Conservation (phyloP, 1,140 invertebrate species). For the Delia radicum region DNA sequence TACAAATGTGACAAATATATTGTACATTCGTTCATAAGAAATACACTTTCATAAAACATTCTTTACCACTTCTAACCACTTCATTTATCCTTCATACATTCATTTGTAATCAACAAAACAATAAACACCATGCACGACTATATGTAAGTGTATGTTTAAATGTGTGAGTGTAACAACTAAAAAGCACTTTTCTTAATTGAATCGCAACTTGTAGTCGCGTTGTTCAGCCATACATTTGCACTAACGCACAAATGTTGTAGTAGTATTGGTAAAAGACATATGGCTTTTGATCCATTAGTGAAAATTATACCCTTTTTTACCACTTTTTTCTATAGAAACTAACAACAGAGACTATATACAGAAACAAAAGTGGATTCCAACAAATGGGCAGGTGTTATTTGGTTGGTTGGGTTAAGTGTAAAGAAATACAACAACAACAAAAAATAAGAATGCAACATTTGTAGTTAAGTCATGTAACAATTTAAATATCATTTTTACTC, state of each 20-base stretch:
- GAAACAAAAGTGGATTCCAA: neutral
- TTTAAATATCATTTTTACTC: neutral
- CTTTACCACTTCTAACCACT: neutral
- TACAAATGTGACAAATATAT: neutral
- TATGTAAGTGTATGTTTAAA: neutral
- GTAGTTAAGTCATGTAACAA: neutral
- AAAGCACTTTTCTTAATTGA: constrained; percentile 4
- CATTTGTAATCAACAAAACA: neutral
- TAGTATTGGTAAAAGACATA: neutral
- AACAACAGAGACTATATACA: neutral
- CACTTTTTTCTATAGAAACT: neutral
- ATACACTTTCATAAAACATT: neutral
- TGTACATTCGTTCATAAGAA: neutral
- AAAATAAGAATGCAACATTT: neutral
- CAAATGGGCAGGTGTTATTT: neutral
- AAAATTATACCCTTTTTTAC: neutral
- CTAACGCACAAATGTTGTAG: neutral
- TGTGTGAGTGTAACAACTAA: neutral
- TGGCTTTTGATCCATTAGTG: neutral
- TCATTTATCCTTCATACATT: neutral
- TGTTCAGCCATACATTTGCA: neutral
- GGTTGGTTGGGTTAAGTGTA: neutral
- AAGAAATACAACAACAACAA: neutral
- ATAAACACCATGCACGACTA: neutral
- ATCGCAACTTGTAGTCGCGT: neutral